Conservation (phyloP, 2,113 vertebrate species). For the Raja brachyura region DNA sequence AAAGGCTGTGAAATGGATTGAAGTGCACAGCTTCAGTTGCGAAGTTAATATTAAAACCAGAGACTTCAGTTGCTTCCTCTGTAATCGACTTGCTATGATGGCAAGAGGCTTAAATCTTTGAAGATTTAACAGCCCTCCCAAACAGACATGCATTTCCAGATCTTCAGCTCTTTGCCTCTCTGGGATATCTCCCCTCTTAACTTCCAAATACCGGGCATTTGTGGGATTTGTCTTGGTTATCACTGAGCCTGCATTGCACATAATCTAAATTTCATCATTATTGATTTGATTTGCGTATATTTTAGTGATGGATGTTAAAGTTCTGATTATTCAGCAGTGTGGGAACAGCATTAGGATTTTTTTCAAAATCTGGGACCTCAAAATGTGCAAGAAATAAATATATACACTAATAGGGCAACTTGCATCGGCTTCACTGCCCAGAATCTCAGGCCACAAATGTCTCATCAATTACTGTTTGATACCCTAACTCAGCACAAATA, state of each 20-base stretch:
- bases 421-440: neutral
- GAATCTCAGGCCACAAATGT: neutral
- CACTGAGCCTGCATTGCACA: no score
- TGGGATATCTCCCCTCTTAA: no score
- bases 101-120: neutral
- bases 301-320: neutral
- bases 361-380: neutral
- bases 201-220: no score
- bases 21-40: neutral
- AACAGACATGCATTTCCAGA: neutral
- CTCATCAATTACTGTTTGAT: neutral
- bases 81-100: neutral
- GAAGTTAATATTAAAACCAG: neutral
- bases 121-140: neutral
- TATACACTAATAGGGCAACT: neutral
- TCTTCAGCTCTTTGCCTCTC: neutral
- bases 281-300: neutral
- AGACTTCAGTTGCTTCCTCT: neutral
- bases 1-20: neutral
- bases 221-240: no score
- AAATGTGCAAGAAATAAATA: slow-evolving; percentile 1
- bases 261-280: neutral
- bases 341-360: neutral
- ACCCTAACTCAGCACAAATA: neutral
- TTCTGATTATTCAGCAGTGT: neutral